Base-by-base conservation (phyloP, 2,113 vertebrate species). In the Dicrurus megarhynchus region DNA sequence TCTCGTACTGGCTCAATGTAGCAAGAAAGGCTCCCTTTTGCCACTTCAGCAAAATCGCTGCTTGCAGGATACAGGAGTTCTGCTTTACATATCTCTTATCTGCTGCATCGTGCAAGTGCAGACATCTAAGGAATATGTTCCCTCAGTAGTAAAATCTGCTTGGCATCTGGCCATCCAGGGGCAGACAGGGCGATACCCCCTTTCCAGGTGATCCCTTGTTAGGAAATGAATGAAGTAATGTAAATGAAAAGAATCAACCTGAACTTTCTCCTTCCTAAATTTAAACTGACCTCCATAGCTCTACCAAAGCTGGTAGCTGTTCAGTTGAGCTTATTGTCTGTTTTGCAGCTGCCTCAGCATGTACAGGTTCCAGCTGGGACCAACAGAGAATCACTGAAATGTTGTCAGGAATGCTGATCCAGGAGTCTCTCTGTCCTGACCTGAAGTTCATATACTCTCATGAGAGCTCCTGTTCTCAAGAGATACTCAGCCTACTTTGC, bases 381-480 rank as follows among this genome's bases (percentile, higher is more conserved):
- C 52, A 75, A 80, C 52, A 77, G 63, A 93, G 82, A 96, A 95
- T 78, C 86, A 74, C 53, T 90, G 84, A 94, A 96, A 96, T 90
- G 82, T 76, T 95, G 87, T 96, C 88, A 93, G 94, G 95, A 97
- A 96, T 97, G 95, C 96, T 78, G 86, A 95, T 96, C 83, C 64
- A 78, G 75, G 80, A 94, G 78, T 35, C 89, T 91, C 78, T 94
- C 88, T 96, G 93, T 93, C 93, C 90, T 95, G 84, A 96, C 84
- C 82, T 93, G 95, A 93, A 93, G 74, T 92, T 79, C 75, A 53
- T 56, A 89, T 57, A 46, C 9, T 86, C 65, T 94, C n/a, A 49
- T 50, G 49, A 69, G 42, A 56, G 20, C 60, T 93, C 64, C 44
- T 76, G 7, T 92, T 93, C 85, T 73, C 73, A 52, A 49, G 88